Conservation (phyloP, 2,797 vertebrate species). For the Ciconia nigra region DNA sequence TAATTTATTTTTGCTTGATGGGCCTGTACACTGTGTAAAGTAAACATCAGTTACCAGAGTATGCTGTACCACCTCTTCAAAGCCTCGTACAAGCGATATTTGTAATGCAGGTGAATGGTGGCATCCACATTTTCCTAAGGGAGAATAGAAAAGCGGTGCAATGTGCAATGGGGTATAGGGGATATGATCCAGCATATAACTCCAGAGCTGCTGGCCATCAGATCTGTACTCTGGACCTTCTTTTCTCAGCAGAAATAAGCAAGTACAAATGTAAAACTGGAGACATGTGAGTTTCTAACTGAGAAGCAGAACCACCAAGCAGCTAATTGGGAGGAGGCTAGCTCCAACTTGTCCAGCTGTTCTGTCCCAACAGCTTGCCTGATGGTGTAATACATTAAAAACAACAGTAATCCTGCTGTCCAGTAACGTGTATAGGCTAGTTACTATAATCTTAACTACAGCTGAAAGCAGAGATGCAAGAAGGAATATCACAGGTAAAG, state of each 20-base stretch:
- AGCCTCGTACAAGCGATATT: background rate
- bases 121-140: background rate
- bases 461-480: background rate
- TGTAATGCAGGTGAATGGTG: background rate
- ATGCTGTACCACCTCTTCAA: background rate
- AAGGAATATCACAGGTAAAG: background rate
- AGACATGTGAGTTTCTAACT: background rate
- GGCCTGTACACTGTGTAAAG: background rate
- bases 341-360: slow-evolving; percentile 34
- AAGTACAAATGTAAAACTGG: background rate
- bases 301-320: slow-evolving; percentile 6
- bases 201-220: background rate
- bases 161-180: background rate
- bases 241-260: background rate
- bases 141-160: background rate
- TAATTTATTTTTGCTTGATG: background rate
- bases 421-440: slow-evolving; percentile 31
- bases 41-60: background rate
- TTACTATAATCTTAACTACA: background rate
- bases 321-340: slow-evolving; percentile 35
- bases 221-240: background rate
- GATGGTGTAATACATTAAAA: slow-evolving; percentile 45
- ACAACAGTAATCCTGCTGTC: slow-evolving; percentile 45
- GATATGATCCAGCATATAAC: background rate
- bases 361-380: slow-evolving; percentile 46